phyloP scores from a whole-genome alignment of 2,113 vertebrate species.

The Phrynocephalus versicolor region DNA sequence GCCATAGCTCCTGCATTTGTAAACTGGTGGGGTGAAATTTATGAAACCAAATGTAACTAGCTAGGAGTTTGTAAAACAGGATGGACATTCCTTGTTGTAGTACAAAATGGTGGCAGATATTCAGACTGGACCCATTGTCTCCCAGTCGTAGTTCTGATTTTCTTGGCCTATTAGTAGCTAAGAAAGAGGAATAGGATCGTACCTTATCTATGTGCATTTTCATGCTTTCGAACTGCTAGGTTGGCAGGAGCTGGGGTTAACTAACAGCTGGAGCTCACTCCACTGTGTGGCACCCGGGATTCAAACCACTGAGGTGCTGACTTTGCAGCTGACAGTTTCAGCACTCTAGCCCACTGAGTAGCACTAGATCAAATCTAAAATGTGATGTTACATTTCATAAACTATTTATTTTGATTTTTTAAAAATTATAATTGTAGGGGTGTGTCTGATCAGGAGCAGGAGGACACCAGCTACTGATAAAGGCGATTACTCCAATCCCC shows the following conservation, averaged over 20 bases:
- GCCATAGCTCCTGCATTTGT: neutral
- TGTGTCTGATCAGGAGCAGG: neutral
- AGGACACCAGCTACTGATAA: neutral
- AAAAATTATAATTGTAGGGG: neutral
- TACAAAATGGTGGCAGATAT: neutral
- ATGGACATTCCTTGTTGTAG: neutral
- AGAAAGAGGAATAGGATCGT: neutral
- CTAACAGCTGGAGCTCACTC: too few relatives aligned
- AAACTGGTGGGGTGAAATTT: neutral
- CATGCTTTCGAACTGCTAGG: too few relatives aligned
- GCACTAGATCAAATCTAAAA: too few relatives aligned
- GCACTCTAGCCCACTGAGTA: too few relatives aligned
- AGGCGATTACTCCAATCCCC: too few relatives aligned
- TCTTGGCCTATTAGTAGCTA: neutral
- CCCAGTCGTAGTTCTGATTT: neutral
- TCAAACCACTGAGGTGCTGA: too few relatives aligned
- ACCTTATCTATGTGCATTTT: too few relatives aligned
- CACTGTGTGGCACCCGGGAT: too few relatives aligned
- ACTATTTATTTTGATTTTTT: neutral
- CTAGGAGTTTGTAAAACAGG: too few relatives aligned
- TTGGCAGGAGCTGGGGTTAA: too few relatives aligned
- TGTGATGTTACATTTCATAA: too few relatives aligned
- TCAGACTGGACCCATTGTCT: neutral
- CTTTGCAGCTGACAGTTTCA: too few relatives aligned
- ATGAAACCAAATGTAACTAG: neutral